phyloP scores from a whole-genome alignment of 1,140 invertebrate species.

The Sitobion miscanthi region DNA sequence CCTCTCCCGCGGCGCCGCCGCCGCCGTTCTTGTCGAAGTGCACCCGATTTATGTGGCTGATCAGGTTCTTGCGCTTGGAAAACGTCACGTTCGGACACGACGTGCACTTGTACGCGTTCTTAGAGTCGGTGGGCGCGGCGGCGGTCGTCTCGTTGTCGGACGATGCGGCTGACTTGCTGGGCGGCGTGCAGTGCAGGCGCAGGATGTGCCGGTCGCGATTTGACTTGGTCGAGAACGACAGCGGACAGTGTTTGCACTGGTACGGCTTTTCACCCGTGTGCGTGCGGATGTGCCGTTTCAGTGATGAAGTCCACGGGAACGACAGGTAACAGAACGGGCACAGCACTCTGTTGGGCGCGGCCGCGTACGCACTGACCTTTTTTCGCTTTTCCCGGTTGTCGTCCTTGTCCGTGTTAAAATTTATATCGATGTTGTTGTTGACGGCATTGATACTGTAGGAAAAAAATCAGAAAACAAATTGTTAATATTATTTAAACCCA shows the following conservation, averaged over 20 bases:
- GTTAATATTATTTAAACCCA: neutral
- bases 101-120: slow-evolving; percentile 83
- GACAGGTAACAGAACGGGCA: slow-evolving; percentile 91
- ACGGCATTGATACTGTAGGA: slow-evolving; percentile 66
- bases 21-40: slow-evolving; percentile 64
- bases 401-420: slow-evolving; percentile 62
- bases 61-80: slow-evolving; percentile 79
- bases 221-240: slow-evolving; percentile 95
- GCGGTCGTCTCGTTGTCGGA: slow-evolving; percentile 59
- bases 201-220: slow-evolving; percentile 94
- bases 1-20: slow-evolving; percentile 57
- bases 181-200: slow-evolving; percentile 61
- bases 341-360: slow-evolving; percentile 89
- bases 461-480: neutral
- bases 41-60: slow-evolving; percentile 77
- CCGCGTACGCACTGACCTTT: slow-evolving; percentile 93
- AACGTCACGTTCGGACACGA: slow-evolving; percentile 86
- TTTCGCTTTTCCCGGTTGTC: slow-evolving; percentile 66
- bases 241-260: slow-evolving; percentile 88
- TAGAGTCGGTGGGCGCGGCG: slow-evolving; percentile 57
- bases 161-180: slow-evolving; percentile 53
- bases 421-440: slow-evolving; percentile 58
- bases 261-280: slow-evolving; percentile 96
- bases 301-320: slow-evolving; percentile 95
- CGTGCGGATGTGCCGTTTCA: slow-evolving; percentile 89